These are phyloP conservation scores for Drosophila serrata DNA, from an alignment of 1,140 invertebrate species.

Conservation along the genomic window DNA sequence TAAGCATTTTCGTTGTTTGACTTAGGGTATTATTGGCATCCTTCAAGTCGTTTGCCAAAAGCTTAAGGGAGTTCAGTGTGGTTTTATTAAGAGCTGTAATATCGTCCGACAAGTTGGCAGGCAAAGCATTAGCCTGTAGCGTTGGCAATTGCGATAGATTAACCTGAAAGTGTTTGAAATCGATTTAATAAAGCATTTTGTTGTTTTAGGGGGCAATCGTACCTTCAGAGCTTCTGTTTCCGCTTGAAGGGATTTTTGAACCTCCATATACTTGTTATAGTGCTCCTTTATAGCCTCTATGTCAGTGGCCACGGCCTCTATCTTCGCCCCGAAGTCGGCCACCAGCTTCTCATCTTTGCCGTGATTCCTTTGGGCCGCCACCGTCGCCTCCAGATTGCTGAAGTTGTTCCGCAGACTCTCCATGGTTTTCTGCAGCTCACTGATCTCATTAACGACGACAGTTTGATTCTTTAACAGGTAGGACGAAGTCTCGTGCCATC, in stretches of 20 bases:
- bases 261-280: conserved; percentile 63
- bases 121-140: conserved; percentile 34
- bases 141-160: conserved; percentile 60
- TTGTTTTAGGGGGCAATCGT: background rate
- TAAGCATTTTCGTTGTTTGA: conserved; percentile 70
- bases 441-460: conserved; percentile 55
- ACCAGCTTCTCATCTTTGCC: conserved; percentile 79
- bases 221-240: conserved; percentile 68
- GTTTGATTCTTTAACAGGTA: conserved; percentile 88
- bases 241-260: conserved; percentile 60
- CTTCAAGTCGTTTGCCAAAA: conserved; percentile 54
- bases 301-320: conserved; percentile 74
- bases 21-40: conserved; percentile 72
- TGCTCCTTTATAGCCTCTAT: conserved; percentile 79
- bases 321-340: conserved; percentile 81
- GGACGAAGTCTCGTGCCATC: conserved; percentile 88
- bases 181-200: background rate
- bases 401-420: conserved; percentile 66
- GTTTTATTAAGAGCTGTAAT: conserved; percentile 52
- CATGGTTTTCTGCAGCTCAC: conserved; percentile 62
- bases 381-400: conserved; percentile 51
- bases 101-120: conserved; percentile 64
- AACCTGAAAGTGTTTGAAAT: conserved; percentile 24
- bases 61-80: conserved; percentile 45
- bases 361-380: conserved; percentile 68